Conservation (phyloP, 2,113 vertebrate species). For the Trematocara variabile region DNA sequence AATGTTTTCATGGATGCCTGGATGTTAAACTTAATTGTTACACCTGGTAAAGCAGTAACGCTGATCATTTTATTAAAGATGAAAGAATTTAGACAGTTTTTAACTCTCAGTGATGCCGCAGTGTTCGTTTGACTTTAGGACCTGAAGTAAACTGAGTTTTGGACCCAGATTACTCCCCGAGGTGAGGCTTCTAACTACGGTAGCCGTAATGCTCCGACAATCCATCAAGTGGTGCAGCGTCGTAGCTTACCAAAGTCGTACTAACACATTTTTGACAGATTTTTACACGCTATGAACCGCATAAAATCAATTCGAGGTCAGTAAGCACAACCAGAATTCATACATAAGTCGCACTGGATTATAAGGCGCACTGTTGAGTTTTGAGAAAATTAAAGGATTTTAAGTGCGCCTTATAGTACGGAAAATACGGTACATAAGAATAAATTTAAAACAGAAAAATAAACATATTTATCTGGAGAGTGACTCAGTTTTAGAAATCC, state of each 20-base stretch:
- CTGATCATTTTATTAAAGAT: background rate
- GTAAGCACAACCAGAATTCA: background rate
- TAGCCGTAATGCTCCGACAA: background rate
- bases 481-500: background rate
- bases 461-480: background rate
- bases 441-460: background rate
- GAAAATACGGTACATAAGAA: background rate
- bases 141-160: background rate
- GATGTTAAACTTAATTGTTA: background rate
- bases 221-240: background rate
- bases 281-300: background rate
- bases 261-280: background rate
- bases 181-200: background rate
- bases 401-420: background rate
- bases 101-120: background rate
- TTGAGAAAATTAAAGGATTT: background rate
- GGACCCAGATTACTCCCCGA: background rate
- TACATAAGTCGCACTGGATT: background rate
- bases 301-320: background rate
- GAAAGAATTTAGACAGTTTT: background rate
- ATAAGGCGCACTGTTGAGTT: background rate
- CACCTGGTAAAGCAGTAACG: background rate
- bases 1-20: background rate
- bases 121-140: background rate
- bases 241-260: background rate